These are phyloP conservation scores for Lepidurus arcticus DNA, from an alignment of 1,140 invertebrate species.

Conservation along the genomic window DNA sequence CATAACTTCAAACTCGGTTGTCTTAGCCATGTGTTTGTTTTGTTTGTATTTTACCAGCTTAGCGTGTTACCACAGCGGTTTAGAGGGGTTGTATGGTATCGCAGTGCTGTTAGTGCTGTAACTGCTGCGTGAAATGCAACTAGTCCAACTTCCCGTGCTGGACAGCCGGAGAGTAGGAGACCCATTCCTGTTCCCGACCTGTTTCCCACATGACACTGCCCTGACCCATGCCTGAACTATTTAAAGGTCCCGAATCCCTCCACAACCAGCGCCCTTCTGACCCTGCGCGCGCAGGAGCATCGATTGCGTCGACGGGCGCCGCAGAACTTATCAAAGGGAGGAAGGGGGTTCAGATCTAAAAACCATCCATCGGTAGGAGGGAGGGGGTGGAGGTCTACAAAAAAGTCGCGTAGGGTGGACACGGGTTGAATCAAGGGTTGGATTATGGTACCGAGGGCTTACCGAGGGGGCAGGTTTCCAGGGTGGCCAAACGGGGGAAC, in stretches of 20 bases:
- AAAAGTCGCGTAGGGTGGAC: background rate
- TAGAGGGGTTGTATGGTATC: no score
- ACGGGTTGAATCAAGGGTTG: slow-evolving; percentile 15
- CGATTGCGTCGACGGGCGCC: background rate
- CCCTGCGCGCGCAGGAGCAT: slow-evolving; percentile 7
- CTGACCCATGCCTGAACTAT: slow-evolving; percentile 17
- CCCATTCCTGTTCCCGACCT: slow-evolving; percentile 7
- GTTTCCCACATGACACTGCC: slow-evolving; percentile 19
- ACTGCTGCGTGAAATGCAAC: background rate
- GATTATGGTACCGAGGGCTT: background rate
- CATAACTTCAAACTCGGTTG: no score
- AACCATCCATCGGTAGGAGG: background rate
- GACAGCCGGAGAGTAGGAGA: background rate
- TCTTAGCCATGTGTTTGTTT: no score
- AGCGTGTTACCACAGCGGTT: no score
- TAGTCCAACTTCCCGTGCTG: slow-evolving; percentile 2
- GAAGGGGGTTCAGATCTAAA: background rate
- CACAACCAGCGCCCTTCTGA: slow-evolving; percentile 12
- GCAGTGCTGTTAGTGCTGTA: no score
- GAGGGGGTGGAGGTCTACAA: background rate
- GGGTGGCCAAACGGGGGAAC: background rate
- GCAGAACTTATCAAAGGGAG: background rate
- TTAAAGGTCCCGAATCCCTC: slow-evolving; percentile 16
- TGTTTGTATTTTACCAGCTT: no score
- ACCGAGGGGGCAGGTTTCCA: background rate